Base-by-base conservation (phyloP, 2,888 invertebrate species). In the Xestia c-nigrum region DNA sequence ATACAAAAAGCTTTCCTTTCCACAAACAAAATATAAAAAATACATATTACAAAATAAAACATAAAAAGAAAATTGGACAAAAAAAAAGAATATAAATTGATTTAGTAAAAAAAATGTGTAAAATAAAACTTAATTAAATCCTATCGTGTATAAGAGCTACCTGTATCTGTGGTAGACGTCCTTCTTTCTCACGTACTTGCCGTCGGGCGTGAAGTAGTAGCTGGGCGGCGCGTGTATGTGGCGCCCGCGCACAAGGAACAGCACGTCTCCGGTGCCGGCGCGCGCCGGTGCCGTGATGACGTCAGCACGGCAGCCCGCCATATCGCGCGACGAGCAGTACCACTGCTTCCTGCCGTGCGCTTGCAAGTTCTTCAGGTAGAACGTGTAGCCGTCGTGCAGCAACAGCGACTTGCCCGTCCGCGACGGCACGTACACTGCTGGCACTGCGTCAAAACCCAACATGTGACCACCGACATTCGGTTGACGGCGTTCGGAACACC, bases 401-500 rank as follows among this genome's bases (percentile, higher is more conserved):
- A 96, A 91, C 86, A 96, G 92, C 80, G 95, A 95, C 93, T 96
- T 96, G 89, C 96, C 96, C 74, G 96, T 95, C 91, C 96, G 89
- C 94, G 96, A 96, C 74, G 96, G 96, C 95, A 96, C 96, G 95
- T 95, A 96, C 89, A 94, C 91, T 81, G 96, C 96, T 88, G 95
- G 94, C 92, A 94, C 96, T 94, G 94, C 90, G 90, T 92, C 80
- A 88, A 88, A 89, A 89, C 83, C 72, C 80, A 89, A 82, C 67
- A 89, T 89, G 83, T 88, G 78, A 89, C 85, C 76, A 86, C 82
- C 73, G 68, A 85, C 90, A 92, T 91, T 89, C 86, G 85, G 89
- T 78, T 74, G 84, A 72, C 75, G 83, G 77, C 76, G 79, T 73
- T 46, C 63, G 40, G 31, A 43, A 83, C 83, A 85, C 86, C 77